phyloP scores from a whole-genome alignment of 2,888 invertebrate genomes.

The Poecilus cupreus region DNA sequence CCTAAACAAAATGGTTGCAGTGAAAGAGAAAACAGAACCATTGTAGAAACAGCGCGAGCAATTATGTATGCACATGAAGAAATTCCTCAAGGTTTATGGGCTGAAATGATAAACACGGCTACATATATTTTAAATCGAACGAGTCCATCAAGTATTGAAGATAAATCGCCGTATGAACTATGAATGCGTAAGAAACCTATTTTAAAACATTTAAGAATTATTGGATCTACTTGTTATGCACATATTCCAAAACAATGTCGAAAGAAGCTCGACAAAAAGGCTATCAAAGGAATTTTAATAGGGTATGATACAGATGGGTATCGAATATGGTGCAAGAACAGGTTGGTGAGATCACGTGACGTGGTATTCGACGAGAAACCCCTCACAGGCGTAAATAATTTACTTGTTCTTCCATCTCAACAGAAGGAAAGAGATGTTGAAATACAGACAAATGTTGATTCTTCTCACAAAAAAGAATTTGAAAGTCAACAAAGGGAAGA shows the following conservation, averaged over 20 bases:
- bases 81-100: conserved; percentile 61
- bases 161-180: conserved; percentile 63
- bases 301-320: conserved; percentile 64
- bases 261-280: conserved; percentile 56
- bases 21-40: conserved; percentile 5
- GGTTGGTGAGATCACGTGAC: conserved; percentile 11
- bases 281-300: conserved; percentile 61
- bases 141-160: conserved; percentile 61
- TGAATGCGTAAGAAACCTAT: conserved; percentile 62
- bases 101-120: conserved; percentile 61
- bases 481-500: too few relatives aligned
- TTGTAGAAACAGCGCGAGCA: conserved; percentile 35
- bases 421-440: too few relatives aligned
- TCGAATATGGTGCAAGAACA: conserved; percentile 60
- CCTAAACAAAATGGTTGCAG: neutral
- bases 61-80: conserved; percentile 48
- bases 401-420: too few relatives aligned
- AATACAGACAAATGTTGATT: neutral
- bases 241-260: conserved; percentile 31
- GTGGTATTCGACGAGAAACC: conserved; percentile 38
- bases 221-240: conserved; percentile 60
- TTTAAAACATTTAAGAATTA: conserved; percentile 61
- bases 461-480: conserved; percentile 44
- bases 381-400: neutral
- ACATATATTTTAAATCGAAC: conserved; percentile 61